These are phyloP conservation scores for Allobates femoralis DNA, from an alignment of 2,797 vertebrate genomes.

Conservation along the genomic window DNA sequence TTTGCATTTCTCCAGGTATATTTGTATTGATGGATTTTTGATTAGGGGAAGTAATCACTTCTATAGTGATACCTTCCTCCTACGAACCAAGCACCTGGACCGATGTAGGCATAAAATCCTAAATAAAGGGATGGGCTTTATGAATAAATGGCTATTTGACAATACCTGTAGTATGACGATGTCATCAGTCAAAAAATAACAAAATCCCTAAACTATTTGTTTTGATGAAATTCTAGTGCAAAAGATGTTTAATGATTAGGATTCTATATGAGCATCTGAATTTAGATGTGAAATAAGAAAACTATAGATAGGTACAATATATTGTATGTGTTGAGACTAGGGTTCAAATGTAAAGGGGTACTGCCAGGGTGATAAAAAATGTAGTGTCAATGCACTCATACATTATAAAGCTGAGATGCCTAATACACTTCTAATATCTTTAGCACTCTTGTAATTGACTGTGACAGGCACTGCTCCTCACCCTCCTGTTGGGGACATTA, in stretches of 20 bases:
- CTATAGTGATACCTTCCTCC: background rate
- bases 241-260: background rate
- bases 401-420: too few species aligned
- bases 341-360: too few species aligned
- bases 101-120: background rate
- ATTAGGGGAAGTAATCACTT: background rate
- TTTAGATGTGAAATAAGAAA: slow-evolving; percentile 7
- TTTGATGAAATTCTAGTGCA: background rate
- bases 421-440: too few species aligned
- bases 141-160: background rate
- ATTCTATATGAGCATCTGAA: background rate
- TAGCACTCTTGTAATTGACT: too few species aligned
- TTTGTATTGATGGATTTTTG: background rate
- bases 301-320: background rate
- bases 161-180: background rate
- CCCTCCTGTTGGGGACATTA: too few species aligned
- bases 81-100: background rate
- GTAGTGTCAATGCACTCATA: too few species aligned
- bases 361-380: too few species aligned
- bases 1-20: background rate
- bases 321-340: background rate
- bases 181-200: background rate
- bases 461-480: too few species aligned
- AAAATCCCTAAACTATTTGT: background rate
- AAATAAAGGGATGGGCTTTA: background rate